Conservation (phyloP, 1,140 invertebrate genomes). For the Conopomorpha cramerella region DNA sequence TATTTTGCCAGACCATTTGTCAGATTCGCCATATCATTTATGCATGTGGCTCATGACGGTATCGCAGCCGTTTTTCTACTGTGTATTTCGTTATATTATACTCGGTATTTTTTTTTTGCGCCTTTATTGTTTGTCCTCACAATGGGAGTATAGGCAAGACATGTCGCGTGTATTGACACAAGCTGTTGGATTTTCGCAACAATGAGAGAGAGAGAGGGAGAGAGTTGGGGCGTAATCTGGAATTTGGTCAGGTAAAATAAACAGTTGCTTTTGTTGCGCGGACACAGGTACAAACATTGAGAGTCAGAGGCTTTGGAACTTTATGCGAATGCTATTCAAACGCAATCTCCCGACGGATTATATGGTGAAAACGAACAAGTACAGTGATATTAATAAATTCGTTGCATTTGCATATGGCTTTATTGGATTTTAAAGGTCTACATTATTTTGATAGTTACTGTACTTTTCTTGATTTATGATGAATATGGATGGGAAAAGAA, state of each 20-base stretch:
- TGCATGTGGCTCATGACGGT: slow-evolving; percentile 54
- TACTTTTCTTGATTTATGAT: too few relatives aligned
- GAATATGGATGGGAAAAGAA: too few relatives aligned
- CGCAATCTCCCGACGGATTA: too few relatives aligned
- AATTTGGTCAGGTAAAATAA: slow-evolving; percentile 32
- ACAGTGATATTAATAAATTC: too few relatives aligned
- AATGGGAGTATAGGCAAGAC: slow-evolving; percentile 20
- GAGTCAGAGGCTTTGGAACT: too few relatives aligned
- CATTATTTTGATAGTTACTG: too few relatives aligned
- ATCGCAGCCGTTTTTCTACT: slow-evolving; percentile 45
- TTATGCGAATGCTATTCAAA: too few relatives aligned
- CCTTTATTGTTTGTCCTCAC: slow-evolving; percentile 39
- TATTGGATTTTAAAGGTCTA: too few relatives aligned
- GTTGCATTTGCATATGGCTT: too few relatives aligned
- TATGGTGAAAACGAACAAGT: too few relatives aligned
- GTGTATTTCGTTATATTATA: too few relatives aligned
- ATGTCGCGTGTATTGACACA: slow-evolving; percentile 27
- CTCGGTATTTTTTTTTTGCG: slow-evolving; percentile 52
- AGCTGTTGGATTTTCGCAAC: slow-evolving; percentile 27
- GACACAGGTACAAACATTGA: too few relatives aligned
- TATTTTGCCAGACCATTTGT: slow-evolving; percentile 56
- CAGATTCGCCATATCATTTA: slow-evolving; percentile 58
- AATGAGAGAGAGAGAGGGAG: slow-evolving; percentile 18
- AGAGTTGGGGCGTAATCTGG: slow-evolving; percentile 30
- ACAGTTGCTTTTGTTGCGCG: slow-evolving; percentile 22